phyloP scores from a whole-genome alignment of 1,140 invertebrate species.

The Melanaphis sacchari region DNA sequence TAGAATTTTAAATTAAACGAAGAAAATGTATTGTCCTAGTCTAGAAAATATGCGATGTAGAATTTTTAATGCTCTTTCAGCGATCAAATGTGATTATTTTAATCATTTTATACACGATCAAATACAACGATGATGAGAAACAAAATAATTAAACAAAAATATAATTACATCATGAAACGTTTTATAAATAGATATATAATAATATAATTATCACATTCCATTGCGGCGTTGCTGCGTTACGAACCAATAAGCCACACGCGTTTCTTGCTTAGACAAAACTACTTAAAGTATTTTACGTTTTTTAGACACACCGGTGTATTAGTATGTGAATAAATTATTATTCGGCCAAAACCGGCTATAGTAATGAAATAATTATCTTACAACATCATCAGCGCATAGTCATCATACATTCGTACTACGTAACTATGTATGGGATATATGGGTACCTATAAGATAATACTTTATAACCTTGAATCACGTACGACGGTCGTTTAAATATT shows the following conservation, averaged over 20 bases:
- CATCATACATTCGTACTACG: not conserved
- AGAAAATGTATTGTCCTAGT: conserved; percentile 1
- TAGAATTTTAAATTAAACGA: not conserved
- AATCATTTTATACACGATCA: not conserved
- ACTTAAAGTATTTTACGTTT: not conserved
- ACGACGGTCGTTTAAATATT: not conserved
- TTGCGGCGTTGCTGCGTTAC: not conserved
- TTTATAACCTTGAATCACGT: not conserved
- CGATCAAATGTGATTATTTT: not conserved
- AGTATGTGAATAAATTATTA: not conserved
- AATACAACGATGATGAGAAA: not conserved
- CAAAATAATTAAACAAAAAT: conserved; percentile 4
- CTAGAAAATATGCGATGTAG: not conserved
- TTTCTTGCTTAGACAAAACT: not conserved
- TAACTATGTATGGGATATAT: not conserved
- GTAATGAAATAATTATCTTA: conserved; percentile 33
- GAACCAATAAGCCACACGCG: not conserved
- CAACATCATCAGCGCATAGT: not conserved
- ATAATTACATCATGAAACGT: not conserved
- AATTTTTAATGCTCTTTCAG: not conserved
- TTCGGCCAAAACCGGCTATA: not conserved
- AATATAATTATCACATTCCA: not conserved
- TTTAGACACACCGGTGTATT: not conserved
- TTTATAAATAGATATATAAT: not conserved
- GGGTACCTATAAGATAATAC: not conserved